Percentiles rank a stretch among this genome's conserved stretches.
Evolutionary conservation across 2,888 invertebrate genomes (phyloP).

Genomic region (Colostygia pectinataria): DNA sequence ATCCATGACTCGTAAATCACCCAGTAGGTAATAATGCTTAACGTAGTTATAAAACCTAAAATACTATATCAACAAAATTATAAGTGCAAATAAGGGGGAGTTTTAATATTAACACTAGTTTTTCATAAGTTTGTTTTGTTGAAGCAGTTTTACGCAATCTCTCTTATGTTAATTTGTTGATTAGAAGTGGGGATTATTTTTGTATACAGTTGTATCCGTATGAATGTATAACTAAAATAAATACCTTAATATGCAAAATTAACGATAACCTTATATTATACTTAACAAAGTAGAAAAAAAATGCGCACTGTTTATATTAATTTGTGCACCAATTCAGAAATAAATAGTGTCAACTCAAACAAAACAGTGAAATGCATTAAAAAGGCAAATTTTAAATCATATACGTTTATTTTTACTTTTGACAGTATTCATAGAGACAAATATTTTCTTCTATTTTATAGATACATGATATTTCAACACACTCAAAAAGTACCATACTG

Average conservation of each 20-base stretch:
- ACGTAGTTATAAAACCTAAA: constrained; percentile 48
- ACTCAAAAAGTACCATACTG: constrained; percentile 35
- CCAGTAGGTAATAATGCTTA: constrained; percentile 41
- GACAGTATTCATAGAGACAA: constrained; percentile 50
- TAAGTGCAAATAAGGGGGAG: constrained; percentile 53
- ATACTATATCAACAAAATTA: constrained; percentile 64
- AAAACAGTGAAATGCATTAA: constrained; percentile 71
- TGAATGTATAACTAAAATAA: constrained; percentile 80
- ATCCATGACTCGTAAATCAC: constrained; percentile 10
- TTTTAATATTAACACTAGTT: constrained; percentile 23
- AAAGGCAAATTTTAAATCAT: constrained; percentile 70
- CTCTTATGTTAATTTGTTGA: constrained; percentile 22
- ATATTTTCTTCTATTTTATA: constrained; percentile 42
- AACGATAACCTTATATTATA: constrained; percentile 72
- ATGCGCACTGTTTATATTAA: constrained; percentile 60
- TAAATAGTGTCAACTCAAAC: constrained; percentile 42
- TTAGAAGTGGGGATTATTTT: constrained; percentile 25
- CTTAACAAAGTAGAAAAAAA: constrained; percentile 60
- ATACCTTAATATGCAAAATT: constrained; percentile 79
- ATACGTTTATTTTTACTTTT: constrained; percentile 64
- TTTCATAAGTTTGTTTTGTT: constrained; percentile 17
- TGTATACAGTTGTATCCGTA: constrained; percentile 82
- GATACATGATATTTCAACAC: constrained; percentile 39
- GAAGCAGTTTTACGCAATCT: constrained; percentile 26
- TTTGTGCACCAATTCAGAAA: constrained; percentile 39